Base-by-base conservation (phyloP, 2,113 vertebrate species). In the Baryphthengus martii region DNA sequence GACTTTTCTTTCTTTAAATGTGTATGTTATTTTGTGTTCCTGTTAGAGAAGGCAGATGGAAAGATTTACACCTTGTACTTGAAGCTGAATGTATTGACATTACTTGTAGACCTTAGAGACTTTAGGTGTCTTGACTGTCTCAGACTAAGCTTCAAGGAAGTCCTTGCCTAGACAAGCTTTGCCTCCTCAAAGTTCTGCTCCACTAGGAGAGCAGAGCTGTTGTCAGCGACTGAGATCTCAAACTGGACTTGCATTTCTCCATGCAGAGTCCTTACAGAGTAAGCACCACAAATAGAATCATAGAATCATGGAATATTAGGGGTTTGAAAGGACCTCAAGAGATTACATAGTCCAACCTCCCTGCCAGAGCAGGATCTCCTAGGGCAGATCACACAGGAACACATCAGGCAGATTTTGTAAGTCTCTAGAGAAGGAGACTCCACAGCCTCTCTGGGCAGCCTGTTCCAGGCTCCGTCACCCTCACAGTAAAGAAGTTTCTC, bases 51-150 rank as follows among this genome's bases (percentile, higher is more conserved):
- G 42, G 59, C 78, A 93, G 82, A 81, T 87, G 83, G 83, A 85
- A 95, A 88, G 66, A 79, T 93, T 89, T 95, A 61, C 7, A 2
- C 71, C 62, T 97, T 95, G 53, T 50, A 76, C 78, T 85, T 79
- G 71, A 78, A 88, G 62, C 23, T 87, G 74, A 85, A 89, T 72
- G 37, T 89, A 73, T 77, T 94, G 89, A 79, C 4, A 1, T 92
- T 92, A 78, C 28, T 37, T 89, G 81, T 53, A 88, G 49, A 85
- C 50, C 42, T 82, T 73, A 70, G 74, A 94, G 84, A 89, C 21
- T 93, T 86, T 11, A 59, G 39, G 35, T 74, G 50, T 55, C 88
- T 66, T 17, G 5, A 39, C 67, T 77, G 42, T 62, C 93, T 91
- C 61, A 67, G 44, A 55, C 50, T 55, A 75, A 84, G 47, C 25